Conservation (phyloP, 2,113 vertebrate genomes). For the Barnardius zonarius region DNA sequence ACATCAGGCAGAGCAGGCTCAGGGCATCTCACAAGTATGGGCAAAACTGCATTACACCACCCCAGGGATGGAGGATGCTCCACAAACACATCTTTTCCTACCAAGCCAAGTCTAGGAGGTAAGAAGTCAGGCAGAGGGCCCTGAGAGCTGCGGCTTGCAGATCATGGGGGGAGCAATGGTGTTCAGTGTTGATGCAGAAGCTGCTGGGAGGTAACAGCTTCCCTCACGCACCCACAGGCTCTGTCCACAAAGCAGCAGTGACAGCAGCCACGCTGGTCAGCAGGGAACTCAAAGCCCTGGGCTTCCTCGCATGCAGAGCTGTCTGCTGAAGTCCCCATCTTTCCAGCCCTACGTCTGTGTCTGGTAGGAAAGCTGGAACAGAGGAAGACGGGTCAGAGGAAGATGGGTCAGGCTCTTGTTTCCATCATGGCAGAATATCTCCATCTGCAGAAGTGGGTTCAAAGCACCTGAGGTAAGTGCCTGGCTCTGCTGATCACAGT, state of each 20-base stretch:
- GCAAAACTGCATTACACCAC: background rate
- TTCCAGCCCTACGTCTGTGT: background rate
- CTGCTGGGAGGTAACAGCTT: background rate
- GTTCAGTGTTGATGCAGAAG: fast-evolving
- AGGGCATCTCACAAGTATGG: background rate
- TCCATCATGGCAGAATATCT: background rate
- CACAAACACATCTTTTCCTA: background rate
- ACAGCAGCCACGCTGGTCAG: background rate
- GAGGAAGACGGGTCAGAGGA: background rate
- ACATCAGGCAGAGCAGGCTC: background rate
- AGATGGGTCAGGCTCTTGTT: background rate
- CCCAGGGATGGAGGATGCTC: background rate
- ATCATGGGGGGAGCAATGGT: fast-evolving
- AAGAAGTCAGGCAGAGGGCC: background rate
- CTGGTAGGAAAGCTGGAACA: background rate
- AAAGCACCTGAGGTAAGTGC: background rate
- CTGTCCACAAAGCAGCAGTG: background rate
- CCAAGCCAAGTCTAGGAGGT: background rate
- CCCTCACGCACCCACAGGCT: background rate
- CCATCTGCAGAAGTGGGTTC: background rate
- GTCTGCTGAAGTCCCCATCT: background rate
- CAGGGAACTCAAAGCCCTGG: background rate
- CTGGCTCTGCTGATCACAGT: background rate
- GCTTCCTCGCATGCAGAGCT: background rate
- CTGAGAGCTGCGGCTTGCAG: background rate